Conservation (phyloP, 2,888 invertebrate genomes). For the Disparrhopalites patrizii region DNA sequence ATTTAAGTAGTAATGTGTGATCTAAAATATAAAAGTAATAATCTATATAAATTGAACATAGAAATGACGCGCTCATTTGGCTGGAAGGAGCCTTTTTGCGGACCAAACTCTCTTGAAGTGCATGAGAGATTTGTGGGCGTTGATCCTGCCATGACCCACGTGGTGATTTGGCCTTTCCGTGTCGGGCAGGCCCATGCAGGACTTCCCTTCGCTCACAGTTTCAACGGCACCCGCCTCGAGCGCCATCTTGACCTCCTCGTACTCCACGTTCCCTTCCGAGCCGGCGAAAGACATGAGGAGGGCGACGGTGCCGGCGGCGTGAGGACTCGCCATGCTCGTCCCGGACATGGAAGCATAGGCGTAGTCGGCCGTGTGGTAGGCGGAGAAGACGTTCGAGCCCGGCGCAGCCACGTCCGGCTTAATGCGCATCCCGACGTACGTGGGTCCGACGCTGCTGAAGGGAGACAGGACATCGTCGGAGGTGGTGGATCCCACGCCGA, state of each 20-base stretch:
- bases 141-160: not conserved
- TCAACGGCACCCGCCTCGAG: slow-evolving; percentile 9
- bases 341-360: slow-evolving; percentile 19
- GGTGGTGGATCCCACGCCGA: slow-evolving; percentile 30
- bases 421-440: slow-evolving; percentile 5
- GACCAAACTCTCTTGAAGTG: no score
- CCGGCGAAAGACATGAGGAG: slow-evolving; percentile 15
- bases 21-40: no score
- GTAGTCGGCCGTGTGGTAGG: slow-evolving; percentile 19
- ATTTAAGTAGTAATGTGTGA: no score
- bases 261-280: not conserved
- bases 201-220: not conserved
- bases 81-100: no score
- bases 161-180: not conserved
- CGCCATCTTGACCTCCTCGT: slow-evolving; percentile 19
- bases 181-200: not conserved
- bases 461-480: slow-evolving; percentile 7
- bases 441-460: slow-evolving; percentile 29
- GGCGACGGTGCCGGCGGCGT: slow-evolving; percentile 26
- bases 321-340: slow-evolving; percentile 26
- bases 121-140: not conserved
- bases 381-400: slow-evolving; percentile 27
- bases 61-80: no score
- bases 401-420: slow-evolving; percentile 31
- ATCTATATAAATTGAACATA: no score